Evolutionary conservation across 2,888 invertebrate species (phyloP), one percentile per base, ranked within the genome.

Genomic region (Syrista parreyssii): DNA sequence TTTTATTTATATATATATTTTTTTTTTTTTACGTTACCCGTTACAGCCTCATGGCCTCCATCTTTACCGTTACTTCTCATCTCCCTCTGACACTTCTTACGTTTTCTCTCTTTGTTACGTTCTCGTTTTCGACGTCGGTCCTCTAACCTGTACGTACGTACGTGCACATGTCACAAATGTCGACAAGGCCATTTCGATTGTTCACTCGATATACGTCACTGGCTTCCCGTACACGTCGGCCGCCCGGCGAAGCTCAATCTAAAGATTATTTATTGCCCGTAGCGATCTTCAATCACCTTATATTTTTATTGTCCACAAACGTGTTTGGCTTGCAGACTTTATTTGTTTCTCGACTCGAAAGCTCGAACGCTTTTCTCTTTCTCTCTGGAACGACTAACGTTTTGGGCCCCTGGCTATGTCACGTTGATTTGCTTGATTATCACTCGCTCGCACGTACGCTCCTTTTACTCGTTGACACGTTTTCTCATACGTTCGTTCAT

Each of bases 31-130:
- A 78, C 55, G 55, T 75, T 86, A 85, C 84, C 87, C 85, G 55
- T 30, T 55, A 83, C 86, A 88, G 87, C 87, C 89, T 89, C 89
- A 88, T 89, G 88, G 88, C 87, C 88, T 76, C 82, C 83, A 84
- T 82, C 83, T 82, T 84, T 81, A 79, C 80, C 81, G 80, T 82
- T 80, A 76, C 78, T 73, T 79, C 75, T 79, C 76, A 69, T 73
- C 69, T 75, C 75, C 76, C 75, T 78, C 68, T 72, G 72, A 36
- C 34, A 33, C 74, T 12, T 76, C 73, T 34, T 35, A 31, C 35
- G 12, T 76, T 73, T 72, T 55, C 55, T 55, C 55, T 55, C 55
- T 55, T 55, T 55, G 55, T 55, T 55, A 55, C 55, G 55, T 55
- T 55, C 55, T 23, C 55, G 23, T 55, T 55, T 55, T 55, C 55